Evolutionary conservation across 2,797 vertebrate genomes (phyloP).

Genomic region (Danionella dracula): DNA sequence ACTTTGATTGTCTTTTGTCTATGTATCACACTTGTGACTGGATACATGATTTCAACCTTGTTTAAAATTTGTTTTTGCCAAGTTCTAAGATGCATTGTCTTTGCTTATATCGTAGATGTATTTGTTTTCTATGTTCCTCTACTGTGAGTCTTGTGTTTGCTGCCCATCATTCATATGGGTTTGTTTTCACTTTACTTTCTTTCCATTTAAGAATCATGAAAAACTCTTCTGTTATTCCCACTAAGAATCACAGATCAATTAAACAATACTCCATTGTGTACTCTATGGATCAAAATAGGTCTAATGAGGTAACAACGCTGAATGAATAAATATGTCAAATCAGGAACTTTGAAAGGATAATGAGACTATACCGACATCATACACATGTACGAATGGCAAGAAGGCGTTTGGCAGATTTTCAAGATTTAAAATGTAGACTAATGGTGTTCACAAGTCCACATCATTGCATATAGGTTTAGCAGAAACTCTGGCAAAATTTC

Average conservation of each 20-base stretch:
- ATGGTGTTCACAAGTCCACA: neutral
- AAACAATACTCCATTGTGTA: neutral
- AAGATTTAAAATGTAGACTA: slow-evolving; percentile 2
- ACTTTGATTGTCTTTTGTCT: too few relatives aligned
- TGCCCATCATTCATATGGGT: too few relatives aligned
- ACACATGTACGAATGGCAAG: neutral
- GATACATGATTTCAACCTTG: too few relatives aligned
- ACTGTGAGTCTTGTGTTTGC: too few relatives aligned
- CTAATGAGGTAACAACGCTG: neutral
- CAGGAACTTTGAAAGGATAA: neutral
- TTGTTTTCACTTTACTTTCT: too few relatives aligned
- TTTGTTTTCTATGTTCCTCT: too few relatives aligned
- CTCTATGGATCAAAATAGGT: neutral
- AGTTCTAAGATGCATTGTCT: too few relatives aligned
- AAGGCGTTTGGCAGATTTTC: neutral
- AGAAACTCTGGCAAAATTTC: neutral
- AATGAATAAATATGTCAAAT: neutral
- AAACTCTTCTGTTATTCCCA: too few relatives aligned
- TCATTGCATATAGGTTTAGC: neutral
- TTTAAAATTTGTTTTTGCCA: too few relatives aligned
- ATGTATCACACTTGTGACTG: too few relatives aligned
- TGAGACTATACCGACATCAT: neutral
- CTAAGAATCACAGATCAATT: slow-evolving; percentile 23
- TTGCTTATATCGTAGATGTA: too few relatives aligned
- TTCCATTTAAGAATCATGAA: too few relatives aligned